A percentile compares a stretch with the other conserved stretches of the same genome.
phyloP scores from a whole-genome alignment of 2,797 vertebrate genomes.

The Moxostoma hubbsi region DNA sequence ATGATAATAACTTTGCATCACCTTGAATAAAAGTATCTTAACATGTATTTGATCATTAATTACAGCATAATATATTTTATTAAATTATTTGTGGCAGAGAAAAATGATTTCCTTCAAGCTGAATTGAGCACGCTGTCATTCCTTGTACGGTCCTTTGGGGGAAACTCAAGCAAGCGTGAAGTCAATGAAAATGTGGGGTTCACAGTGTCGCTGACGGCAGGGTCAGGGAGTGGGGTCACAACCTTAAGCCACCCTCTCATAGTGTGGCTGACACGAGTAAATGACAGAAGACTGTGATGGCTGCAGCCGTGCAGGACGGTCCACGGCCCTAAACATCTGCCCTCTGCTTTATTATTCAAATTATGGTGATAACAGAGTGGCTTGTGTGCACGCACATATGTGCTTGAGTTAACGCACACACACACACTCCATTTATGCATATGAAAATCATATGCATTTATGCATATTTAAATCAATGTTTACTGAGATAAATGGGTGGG shows the following conservation, averaged over 20 bases:
- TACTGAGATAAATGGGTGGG: constrained; percentile 18
- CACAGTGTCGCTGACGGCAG: constrained; percentile 71
- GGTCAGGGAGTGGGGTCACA: constrained; percentile 66
- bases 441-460: constrained; percentile 11
- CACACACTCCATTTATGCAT: constrained; percentile 15
- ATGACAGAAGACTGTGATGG: constrained; percentile 33
- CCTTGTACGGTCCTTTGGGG: constrained; percentile 34
- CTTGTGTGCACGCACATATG: constrained; percentile 26
- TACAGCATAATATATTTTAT: constrained; percentile 34
- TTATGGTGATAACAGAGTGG: constrained; percentile 49
- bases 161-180: constrained; percentile 58
- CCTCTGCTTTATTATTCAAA: constrained; percentile 68
- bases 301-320: constrained; percentile 41
- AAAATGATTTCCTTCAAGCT: not conserved
- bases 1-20: not conserved
- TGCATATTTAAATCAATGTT: constrained; percentile 39
- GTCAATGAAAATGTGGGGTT: constrained; percentile 75
- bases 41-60: constrained; percentile 25
- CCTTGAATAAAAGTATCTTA: constrained; percentile 3
- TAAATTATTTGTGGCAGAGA: constrained; percentile 17
- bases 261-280: constrained; percentile 32
- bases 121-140: constrained; percentile 26
- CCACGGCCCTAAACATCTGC: constrained; percentile 70
- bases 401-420: constrained; percentile 6
- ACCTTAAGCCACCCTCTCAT: constrained; percentile 66